A percentile compares a stretch with the other conserved stretches of the same genome.
Evolutionary conservation across 1,140 invertebrate species (phyloP).

Genomic region (Drosophila teissieri): DNA sequence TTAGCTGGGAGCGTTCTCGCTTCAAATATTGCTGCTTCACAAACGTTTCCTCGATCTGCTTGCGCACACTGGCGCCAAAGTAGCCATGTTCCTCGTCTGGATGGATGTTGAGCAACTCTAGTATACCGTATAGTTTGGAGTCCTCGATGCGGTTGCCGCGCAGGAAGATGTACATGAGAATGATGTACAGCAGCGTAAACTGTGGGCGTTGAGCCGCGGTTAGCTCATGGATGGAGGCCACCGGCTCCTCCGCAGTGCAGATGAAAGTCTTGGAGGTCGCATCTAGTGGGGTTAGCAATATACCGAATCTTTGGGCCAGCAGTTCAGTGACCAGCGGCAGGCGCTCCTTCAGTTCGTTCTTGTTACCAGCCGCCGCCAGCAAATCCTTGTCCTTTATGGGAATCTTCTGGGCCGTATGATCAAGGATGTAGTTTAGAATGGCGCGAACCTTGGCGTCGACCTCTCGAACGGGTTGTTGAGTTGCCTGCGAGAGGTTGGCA

Average conservation of each 20-base stretch:
- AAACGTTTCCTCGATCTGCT: slow-evolving; percentile 72
- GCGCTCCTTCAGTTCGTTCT: slow-evolving; percentile 20
- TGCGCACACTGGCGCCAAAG: slow-evolving; percentile 59
- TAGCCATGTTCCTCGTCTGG: slow-evolving; percentile 65
- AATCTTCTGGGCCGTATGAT: slow-evolving; percentile 55
- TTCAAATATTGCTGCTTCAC: slow-evolving; percentile 75
- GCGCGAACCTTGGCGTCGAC: slow-evolving; percentile 46
- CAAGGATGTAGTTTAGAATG: slow-evolving; percentile 59
- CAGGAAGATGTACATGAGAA: slow-evolving; percentile 70
- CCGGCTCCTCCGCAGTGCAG: slow-evolving; percentile 48
- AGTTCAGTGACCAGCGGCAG: slow-evolving; percentile 43
- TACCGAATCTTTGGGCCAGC: slow-evolving; percentile 43
- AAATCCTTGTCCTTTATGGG: slow-evolving; percentile 64
- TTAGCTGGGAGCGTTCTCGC: slow-evolving; percentile 57
- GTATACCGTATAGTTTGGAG: slow-evolving; percentile 51
- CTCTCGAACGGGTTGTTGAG: neutral
- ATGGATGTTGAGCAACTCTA: slow-evolving; percentile 45
- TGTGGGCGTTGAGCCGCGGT: slow-evolving; percentile 49
- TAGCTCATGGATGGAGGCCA: slow-evolving; percentile 49
- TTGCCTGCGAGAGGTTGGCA: slow-evolving; percentile 13
- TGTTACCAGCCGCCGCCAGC: slow-evolving; percentile 14
- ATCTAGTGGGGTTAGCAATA: slow-evolving; percentile 31
- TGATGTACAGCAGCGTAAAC: slow-evolving; percentile 56
- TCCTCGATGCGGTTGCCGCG: slow-evolving; percentile 52
- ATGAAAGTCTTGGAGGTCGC: slow-evolving; percentile 44